Percentiles rank a stretch among this genome's conserved stretches.
Conservation (phyloP, 1,140 invertebrate genomes). For the Bombus confusus region DNA sequence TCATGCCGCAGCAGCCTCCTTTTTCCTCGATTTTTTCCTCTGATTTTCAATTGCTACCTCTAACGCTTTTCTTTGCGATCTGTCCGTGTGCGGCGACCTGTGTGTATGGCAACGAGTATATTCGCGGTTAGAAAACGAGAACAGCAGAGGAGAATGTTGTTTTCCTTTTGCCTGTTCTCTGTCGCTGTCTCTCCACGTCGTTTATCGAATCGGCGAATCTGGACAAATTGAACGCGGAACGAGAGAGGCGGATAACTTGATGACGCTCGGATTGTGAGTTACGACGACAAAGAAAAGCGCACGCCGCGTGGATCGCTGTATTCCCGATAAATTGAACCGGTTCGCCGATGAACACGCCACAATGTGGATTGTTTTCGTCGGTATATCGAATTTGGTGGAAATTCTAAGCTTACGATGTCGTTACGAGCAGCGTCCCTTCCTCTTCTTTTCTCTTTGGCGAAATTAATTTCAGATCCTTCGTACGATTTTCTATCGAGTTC, state of each 20-base stretch:
- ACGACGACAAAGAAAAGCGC: conserved; percentile 2
- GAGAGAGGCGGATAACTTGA: conserved; percentile 29
- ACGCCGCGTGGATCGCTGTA: not conserved
- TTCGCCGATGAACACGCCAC: not conserved
- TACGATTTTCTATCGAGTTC: no score
- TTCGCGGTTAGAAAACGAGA: not conserved
- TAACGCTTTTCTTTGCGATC: no score
- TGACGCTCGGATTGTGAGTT: conserved; percentile 37
- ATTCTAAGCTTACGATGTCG: no score
- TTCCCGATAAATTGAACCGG: not conserved
- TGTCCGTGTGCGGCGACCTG: no score
- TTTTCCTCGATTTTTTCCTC: no score
- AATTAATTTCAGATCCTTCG: no score
- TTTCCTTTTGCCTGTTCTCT: not conserved
- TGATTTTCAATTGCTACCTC: no score
- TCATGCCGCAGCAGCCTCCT: no score
- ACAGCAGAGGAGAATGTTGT: not conserved
- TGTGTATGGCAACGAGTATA: no score
- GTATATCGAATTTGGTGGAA: not conserved
- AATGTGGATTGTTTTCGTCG: not conserved
- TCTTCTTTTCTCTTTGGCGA: no score
- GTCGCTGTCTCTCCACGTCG: not conserved
- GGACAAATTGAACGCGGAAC: conserved; percentile 35
- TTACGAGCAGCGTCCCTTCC: no score
- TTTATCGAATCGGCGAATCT: conserved; percentile 44